Evolutionary conservation across 1,140 invertebrate species (phyloP).

Genomic region (Drosophila miranda): DNA sequence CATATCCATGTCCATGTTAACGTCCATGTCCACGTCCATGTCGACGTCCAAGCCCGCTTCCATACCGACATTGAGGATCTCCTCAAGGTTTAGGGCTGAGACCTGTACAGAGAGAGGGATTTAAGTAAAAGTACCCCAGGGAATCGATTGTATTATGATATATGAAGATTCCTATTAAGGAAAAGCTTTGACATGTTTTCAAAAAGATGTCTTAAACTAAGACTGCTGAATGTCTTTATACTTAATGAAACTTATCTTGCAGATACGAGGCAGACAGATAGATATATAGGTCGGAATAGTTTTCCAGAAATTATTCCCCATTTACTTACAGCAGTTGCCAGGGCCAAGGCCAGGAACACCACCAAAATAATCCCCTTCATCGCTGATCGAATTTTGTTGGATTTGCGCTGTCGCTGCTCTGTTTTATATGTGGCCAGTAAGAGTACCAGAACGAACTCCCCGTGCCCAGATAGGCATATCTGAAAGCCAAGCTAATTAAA

Average conservation of each 20-base stretch:
- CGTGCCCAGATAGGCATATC: conserved; percentile 32
- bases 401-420: background rate
- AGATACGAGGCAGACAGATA: background rate
- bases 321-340: conserved; percentile 36
- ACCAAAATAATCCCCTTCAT: conserved; percentile 40
- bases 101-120: too few relatives aligned
- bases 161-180: too few relatives aligned
- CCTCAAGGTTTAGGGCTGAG: background rate
- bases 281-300: background rate
- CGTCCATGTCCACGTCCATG: background rate
- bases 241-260: background rate
- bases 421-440: conserved; percentile 17
- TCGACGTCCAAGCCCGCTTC: background rate
- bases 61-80: background rate
- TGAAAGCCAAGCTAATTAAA: conserved; percentile 32
- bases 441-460: background rate
- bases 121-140: too few relatives aligned
- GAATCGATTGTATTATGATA: too few relatives aligned
- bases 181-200: too few relatives aligned
- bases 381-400: conserved; percentile 13
- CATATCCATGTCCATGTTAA: background rate
- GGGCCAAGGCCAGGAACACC: conserved; percentile 12
- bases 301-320: too few relatives aligned
- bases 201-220: too few relatives aligned
- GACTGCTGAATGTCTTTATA: too few relatives aligned